phyloP scores from a whole-genome alignment of 2,888 invertebrate species.

The Microchrysa polita region DNA sequence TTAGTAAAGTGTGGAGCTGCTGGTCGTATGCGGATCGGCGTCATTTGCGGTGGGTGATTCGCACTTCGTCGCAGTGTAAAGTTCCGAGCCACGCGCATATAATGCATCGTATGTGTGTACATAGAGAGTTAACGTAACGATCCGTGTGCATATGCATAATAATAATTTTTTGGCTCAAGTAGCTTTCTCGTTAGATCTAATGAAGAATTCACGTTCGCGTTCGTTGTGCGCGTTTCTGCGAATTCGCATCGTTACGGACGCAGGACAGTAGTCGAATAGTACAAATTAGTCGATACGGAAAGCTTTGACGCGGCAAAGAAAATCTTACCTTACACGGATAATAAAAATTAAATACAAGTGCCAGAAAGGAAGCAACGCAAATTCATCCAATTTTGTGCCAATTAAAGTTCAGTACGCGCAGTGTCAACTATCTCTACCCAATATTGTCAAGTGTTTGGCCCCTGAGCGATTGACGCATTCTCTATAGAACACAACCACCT shows the following conservation, averaged over 20 bases:
- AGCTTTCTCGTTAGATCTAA: slow-evolving; percentile 34
- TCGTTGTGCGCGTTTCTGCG: neutral
- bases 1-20: too few relatives aligned
- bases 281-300: neutral
- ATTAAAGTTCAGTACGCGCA: slow-evolving; percentile 15
- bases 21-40: neutral
- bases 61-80: slow-evolving; percentile 19
- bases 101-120: slow-evolving; percentile 43
- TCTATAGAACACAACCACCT: slow-evolving; percentile 29
- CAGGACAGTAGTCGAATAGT: neutral
- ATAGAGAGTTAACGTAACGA: slow-evolving; percentile 34
- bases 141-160: slow-evolving; percentile 45
- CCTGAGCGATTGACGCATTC: slow-evolving; percentile 51
- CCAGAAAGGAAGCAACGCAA: slow-evolving; percentile 29
- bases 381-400: neutral
- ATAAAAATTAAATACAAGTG: slow-evolving; percentile 12
- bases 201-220: slow-evolving; percentile 28
- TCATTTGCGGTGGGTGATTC: slow-evolving; percentile 32
- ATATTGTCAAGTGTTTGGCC: slow-evolving; percentile 24
- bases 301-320: neutral
- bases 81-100: slow-evolving; percentile 46
- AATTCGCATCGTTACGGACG: neutral
- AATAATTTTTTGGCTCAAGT: slow-evolving; percentile 22
- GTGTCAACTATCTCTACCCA: slow-evolving; percentile 8
- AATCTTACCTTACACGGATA: neutral